phyloP scores from a whole-genome alignment of 2,113 vertebrate species.

The Tonatia bakeri region DNA sequence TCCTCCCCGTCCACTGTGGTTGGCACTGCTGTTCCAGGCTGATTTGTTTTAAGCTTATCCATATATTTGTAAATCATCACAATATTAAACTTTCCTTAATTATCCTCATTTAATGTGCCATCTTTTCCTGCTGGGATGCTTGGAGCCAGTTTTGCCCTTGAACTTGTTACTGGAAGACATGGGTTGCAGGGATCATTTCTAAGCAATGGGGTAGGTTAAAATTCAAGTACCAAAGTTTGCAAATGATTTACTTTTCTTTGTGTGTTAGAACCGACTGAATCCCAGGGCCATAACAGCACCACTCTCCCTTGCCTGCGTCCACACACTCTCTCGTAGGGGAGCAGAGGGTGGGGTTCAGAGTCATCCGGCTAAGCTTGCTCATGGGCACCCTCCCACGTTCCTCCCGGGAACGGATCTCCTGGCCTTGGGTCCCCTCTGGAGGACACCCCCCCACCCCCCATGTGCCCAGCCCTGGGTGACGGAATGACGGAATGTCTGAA shows the following conservation, averaged over 20 bases:
- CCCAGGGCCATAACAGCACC: neutral
- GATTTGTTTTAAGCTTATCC: neutral
- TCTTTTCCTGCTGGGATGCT: neutral
- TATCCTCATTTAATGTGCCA: neutral
- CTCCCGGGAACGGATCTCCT: neutral
- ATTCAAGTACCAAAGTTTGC: neutral
- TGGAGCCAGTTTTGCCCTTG: neutral
- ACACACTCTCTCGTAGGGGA: neutral
- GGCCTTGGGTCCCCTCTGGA: neutral
- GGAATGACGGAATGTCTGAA: neutral
- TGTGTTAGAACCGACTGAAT: neutral
- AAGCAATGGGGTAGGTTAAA: neutral
- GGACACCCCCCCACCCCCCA: too few relatives aligned
- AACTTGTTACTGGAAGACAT: neutral
- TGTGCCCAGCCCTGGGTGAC: neutral
- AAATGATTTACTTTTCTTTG: neutral
- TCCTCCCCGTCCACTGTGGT: neutral
- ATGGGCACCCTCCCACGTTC: rapidly evolving
- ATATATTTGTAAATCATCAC: neutral
- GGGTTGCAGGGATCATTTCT: neutral
- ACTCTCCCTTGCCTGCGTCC: neutral
- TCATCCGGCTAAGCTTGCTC: neutral
- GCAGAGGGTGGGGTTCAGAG: rapidly evolving
- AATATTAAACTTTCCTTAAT: neutral
- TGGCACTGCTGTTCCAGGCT: rapidly evolving